Conservation (phyloP, 2,113 vertebrate genomes). For the Caranx ignobilis region DNA sequence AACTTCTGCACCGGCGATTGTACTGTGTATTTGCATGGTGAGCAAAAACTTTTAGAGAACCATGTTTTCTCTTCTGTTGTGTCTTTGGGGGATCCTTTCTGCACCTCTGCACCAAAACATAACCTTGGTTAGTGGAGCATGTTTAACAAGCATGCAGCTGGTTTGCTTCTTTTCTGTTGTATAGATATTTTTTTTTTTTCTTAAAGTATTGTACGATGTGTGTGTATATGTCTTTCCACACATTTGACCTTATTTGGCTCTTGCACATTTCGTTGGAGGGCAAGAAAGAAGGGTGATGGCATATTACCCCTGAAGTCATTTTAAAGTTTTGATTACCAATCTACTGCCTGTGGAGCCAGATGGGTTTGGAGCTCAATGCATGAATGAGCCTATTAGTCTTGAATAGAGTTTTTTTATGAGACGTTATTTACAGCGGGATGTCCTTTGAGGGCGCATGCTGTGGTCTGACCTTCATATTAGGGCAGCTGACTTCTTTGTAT, state of each 20-base stretch:
- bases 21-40: neutral
- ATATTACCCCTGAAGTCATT: constrained; percentile 33
- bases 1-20: neutral
- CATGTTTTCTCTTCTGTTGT: neutral
- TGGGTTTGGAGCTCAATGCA: constrained; percentile 36
- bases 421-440: constrained; percentile 44
- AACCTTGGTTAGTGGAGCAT: neutral
- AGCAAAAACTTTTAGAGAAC: neutral
- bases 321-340: constrained; percentile 60
- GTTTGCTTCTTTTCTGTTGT: neutral
- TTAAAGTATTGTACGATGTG: neutral
- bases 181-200: neutral
- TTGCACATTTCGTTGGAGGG: constrained; percentile 14
- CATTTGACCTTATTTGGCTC: neutral
- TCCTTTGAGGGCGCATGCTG: constrained; percentile 1
- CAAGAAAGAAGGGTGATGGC: neutral
- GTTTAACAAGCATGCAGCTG: neutral
- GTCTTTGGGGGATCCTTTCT: neutral
- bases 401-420: constrained; percentile 53
- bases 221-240: neutral
- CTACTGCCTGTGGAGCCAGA: constrained; percentile 29
- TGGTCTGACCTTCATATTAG: constrained; percentile 52
- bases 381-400: constrained; percentile 48
- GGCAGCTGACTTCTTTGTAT: constrained; percentile 1
- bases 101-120: neutral